Evolutionary conservation across 2,888 invertebrate species (phyloP).

Genomic region (Pharmacophagus antenor): DNA sequence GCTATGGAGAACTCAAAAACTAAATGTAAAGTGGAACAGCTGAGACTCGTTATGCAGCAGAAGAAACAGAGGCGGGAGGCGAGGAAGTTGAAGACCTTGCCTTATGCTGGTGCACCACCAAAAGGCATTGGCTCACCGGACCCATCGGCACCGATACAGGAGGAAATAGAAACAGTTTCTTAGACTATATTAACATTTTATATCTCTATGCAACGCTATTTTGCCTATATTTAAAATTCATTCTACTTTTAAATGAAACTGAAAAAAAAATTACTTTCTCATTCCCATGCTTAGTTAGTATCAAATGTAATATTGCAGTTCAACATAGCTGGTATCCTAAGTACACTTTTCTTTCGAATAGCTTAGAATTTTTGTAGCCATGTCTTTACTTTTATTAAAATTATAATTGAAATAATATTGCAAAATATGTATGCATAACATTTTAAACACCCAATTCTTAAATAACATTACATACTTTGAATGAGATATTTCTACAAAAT

Average conservation of each 20-base stretch:
- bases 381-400: too few relatives aligned
- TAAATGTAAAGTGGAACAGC: slow-evolving; percentile 91
- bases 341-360: too few relatives aligned
- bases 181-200: slow-evolving; percentile 40
- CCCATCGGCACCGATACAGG: slow-evolving; percentile 90
- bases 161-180: slow-evolving; percentile 70
- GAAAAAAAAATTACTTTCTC: neutral
- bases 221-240: slow-evolving; percentile 9
- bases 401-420: too few relatives aligned
- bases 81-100: slow-evolving; percentile 84
- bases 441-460: too few relatives aligned
- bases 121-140: slow-evolving; percentile 95
- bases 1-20: slow-evolving; percentile 89
- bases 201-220: slow-evolving; percentile 18
- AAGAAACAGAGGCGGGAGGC: slow-evolving; percentile 91
- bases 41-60: slow-evolving; percentile 94
- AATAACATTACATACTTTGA: too few relatives aligned
- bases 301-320: neutral
- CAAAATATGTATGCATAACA: too few relatives aligned
- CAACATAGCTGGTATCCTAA: neutral
- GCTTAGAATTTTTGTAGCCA: too few relatives aligned
- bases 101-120: slow-evolving; percentile 76
- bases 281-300: neutral
- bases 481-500: too few relatives aligned
- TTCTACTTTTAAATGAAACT: neutral